A percentile compares a stretch with the other conserved stretches of the same genome.
Conservation (phyloP, 1,140 invertebrate species). For the Eumeta japonica region DNA sequence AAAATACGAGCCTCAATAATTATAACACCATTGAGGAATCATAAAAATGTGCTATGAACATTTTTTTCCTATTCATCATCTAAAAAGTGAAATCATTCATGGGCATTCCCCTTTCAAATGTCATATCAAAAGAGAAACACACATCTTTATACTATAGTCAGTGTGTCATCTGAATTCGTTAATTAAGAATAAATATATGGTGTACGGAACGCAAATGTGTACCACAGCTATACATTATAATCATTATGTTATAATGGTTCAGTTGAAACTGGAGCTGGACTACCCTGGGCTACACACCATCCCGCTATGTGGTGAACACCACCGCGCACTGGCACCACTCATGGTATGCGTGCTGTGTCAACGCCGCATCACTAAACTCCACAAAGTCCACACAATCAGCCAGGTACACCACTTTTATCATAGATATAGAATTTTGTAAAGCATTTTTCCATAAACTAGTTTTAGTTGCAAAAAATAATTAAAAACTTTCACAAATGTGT, state of each 20-base stretch:
- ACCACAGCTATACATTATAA: constrained; percentile 64
- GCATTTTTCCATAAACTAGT: not conserved
- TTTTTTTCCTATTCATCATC: not conserved
- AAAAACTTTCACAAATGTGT: too few relatives aligned
- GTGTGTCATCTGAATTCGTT: constrained; percentile 51
- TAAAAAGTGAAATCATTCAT: not conserved
- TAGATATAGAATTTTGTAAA: not conserved
- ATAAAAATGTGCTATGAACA: too few relatives aligned
- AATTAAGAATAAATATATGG: constrained; percentile 50
- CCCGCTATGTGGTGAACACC: constrained; percentile 64
- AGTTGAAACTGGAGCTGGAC: constrained; percentile 62
- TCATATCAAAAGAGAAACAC: not conserved
- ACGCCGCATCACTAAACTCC: constrained; percentile 69
- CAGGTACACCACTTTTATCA: constrained; percentile 37
- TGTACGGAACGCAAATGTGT: constrained; percentile 60
- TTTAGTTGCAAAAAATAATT: too few relatives aligned
- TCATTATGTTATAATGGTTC: constrained; percentile 47
- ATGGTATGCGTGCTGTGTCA: constrained; percentile 75
- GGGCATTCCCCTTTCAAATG: not conserved
- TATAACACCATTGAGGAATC: too few relatives aligned
- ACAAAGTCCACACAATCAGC: constrained; percentile 63
- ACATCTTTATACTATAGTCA: constrained; percentile 23
- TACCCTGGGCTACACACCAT: constrained; percentile 62
- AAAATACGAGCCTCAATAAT: too few relatives aligned
- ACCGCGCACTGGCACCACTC: constrained; percentile 65